Conservation (phyloP, 2,888 invertebrate genomes). For the Phaedon cochleariae region DNA sequence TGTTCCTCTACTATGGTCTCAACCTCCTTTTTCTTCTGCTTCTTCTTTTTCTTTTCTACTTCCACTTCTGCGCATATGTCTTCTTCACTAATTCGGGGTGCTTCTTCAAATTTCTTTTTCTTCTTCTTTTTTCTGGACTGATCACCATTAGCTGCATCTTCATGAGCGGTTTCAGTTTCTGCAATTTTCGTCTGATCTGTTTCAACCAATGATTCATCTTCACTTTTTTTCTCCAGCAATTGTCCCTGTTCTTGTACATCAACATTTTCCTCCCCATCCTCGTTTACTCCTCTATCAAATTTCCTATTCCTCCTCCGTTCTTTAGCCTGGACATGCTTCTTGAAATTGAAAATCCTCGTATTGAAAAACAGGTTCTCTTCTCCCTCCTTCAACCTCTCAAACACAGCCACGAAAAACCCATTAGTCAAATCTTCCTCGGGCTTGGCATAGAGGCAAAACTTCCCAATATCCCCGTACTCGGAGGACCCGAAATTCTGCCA, state of each 20-base stretch:
- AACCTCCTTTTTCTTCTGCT: background rate
- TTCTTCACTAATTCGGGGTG: background rate
- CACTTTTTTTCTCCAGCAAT: background rate
- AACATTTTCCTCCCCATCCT: background rate
- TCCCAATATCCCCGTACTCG: conserved; percentile 72
- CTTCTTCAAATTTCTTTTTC: background rate
- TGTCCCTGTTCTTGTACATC: background rate
- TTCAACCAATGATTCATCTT: background rate
- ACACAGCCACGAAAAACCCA: conserved; percentile 95
- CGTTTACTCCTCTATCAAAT: background rate
- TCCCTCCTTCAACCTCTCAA: conserved; percentile 71
- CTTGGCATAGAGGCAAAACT: conserved; percentile 80
- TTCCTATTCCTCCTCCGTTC: conserved; percentile 31
- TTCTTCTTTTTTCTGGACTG: background rate
- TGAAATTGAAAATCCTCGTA: conserved; percentile 42
- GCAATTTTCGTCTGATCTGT: background rate
- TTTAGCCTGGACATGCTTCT: conserved; percentile 41
- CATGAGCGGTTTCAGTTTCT: too few relatives aligned
- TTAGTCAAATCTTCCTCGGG: conserved; percentile 83
- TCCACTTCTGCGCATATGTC: background rate
- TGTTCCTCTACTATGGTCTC: background rate
- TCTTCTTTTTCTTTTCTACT: background rate
- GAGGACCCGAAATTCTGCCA: conserved; percentile 76
- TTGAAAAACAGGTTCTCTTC: conserved; percentile 54
- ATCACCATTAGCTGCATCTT: background rate